These are phyloP conservation scores for Drosophila funebris DNA, from an alignment of 1,140 invertebrate genomes.

Conservation along the genomic window DNA sequence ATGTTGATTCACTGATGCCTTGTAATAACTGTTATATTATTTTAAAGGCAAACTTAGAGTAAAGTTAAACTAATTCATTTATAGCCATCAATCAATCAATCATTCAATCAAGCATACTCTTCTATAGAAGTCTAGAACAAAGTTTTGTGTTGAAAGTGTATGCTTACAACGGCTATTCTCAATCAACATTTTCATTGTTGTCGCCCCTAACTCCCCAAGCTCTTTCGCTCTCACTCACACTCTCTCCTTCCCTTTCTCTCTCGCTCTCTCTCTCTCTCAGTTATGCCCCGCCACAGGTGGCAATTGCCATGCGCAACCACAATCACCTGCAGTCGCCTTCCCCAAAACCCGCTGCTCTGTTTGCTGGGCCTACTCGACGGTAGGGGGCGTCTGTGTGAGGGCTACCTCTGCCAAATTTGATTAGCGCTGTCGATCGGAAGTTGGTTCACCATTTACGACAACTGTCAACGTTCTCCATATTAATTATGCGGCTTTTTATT, in stretches of 20 bases:
- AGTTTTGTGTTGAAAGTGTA: no score
- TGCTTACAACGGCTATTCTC: neutral
- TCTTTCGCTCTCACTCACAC: neutral
- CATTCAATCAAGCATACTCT: no score
- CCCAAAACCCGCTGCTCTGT: neutral
- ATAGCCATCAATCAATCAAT: no score
- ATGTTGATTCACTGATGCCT: no score
- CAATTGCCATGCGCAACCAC: conserved; percentile 67
- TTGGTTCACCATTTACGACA: conserved; percentile 68
- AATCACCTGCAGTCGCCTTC: conserved; percentile 2
- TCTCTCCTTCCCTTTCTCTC: neutral
- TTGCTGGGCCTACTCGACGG: neutral
- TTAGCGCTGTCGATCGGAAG: conserved; percentile 58
- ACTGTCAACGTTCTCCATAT: conserved; percentile 73
- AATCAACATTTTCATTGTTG: neutral
- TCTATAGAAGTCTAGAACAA: no score
- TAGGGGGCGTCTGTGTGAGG: neutral
- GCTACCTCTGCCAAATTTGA: conserved; percentile 47
- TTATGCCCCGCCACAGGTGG: conserved; percentile 57
- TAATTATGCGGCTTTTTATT: conserved; percentile 46
- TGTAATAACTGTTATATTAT: no score
- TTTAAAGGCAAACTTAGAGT: no score
- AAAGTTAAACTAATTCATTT: no score
- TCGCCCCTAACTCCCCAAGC: neutral
- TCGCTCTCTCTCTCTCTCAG: neutral